phyloP scores from a whole-genome alignment of 2,888 invertebrate genomes.

The Xylota sylvarum region DNA sequence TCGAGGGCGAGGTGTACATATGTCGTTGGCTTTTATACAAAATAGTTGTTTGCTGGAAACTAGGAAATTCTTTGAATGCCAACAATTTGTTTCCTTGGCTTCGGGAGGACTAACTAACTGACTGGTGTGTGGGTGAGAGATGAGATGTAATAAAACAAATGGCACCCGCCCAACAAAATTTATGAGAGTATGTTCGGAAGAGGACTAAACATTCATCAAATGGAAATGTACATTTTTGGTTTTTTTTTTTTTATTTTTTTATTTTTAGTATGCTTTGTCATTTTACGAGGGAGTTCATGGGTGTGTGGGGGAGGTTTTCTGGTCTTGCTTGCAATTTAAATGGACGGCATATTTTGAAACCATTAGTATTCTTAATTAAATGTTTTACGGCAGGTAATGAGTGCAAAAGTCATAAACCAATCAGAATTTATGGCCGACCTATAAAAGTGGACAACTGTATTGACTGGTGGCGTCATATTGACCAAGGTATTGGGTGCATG shows the following conservation, averaged over 20 bases:
- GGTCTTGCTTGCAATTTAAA: neutral
- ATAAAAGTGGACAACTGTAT: neutral
- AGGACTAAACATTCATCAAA: conserved; percentile 11
- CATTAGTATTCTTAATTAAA: conserved; percentile 42
- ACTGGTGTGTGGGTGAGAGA: conserved; percentile 4
- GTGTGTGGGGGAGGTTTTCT: neutral
- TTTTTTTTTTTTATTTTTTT: neutral
- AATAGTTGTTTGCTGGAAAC: neutral
- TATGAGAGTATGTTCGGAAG: neutral
- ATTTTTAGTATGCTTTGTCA: too few species aligned
- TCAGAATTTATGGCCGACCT: conserved; percentile 2
- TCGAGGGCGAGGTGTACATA: neutral
- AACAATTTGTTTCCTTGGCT: conserved; percentile 33
- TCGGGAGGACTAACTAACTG: neutral
- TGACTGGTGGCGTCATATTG: conserved; percentile 16
- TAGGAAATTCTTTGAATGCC: conserved; percentile 10
- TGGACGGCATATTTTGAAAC: conserved; percentile 9
- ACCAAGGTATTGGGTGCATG: neutral
- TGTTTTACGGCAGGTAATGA: conserved; percentile 38
- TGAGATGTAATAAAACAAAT: conserved; percentile 22
- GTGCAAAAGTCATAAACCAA: conserved; percentile 23
- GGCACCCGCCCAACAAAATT: conserved; percentile 42
- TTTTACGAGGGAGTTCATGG: conserved; percentile 1
- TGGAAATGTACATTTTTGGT: neutral
- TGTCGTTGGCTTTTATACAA: conserved; percentile 9